Percentiles rank a stretch among this genome's conserved stretches.
phyloP scores from a whole-genome alignment of 2,888 invertebrate species.

The Shargacucullia verbasci region DNA sequence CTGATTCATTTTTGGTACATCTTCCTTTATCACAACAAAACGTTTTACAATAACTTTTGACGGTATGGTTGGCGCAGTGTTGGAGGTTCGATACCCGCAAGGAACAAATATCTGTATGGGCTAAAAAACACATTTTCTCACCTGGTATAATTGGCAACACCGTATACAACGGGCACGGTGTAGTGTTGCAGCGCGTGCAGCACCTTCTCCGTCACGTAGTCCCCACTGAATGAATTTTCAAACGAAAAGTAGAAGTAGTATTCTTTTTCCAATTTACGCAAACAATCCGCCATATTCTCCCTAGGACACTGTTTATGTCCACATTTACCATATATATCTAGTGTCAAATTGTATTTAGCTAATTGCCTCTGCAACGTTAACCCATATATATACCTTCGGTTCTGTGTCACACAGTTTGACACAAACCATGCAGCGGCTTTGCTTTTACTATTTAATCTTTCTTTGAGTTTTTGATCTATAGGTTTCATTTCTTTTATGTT shows the following conservation, averaged over 20 bases:
- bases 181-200: constrained; percentile 68
- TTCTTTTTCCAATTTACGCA: constrained; percentile 59
- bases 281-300: constrained; percentile 46
- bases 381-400: constrained; percentile 60
- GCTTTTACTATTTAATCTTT: constrained; percentile 61
- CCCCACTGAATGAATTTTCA: constrained; percentile 74
- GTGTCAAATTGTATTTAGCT: constrained; percentile 52
- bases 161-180: constrained; percentile 75
- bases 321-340: constrained; percentile 72
- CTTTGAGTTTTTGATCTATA: constrained; percentile 57
- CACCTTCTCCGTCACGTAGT: constrained; percentile 80
- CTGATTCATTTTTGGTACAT: too few species aligned
- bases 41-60: too few species aligned
- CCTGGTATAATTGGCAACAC: constrained; percentile 82
- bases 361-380: constrained; percentile 57
- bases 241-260: constrained; percentile 78
- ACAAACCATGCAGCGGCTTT: constrained; percentile 75
- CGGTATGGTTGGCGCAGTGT: too few species aligned
- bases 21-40: too few species aligned
- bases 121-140: too few species aligned
- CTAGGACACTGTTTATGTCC: constrained; percentile 58
- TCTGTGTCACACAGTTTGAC: constrained; percentile 68
- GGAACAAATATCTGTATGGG: too few species aligned
- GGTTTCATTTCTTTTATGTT: constrained; percentile 62
- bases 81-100: too few species aligned